phyloP scores from a whole-genome alignment of 2,797 vertebrate genomes.

The Xiphophorus birchmanni region DNA sequence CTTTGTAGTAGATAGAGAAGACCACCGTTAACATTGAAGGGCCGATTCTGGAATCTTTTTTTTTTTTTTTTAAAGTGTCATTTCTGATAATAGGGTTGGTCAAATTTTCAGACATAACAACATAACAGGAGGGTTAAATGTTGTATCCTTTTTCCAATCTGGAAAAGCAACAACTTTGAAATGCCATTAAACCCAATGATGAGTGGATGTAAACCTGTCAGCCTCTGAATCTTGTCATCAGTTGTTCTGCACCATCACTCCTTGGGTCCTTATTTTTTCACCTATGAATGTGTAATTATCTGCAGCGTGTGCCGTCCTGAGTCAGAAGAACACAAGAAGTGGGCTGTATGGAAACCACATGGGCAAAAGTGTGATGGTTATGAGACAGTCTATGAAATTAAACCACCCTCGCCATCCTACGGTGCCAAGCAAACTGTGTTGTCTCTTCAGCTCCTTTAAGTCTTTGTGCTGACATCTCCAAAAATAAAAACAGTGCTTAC shows the following conservation, averaged over 20 bases:
- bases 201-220: neutral
- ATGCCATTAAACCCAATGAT: neutral
- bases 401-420: neutral
- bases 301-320: neutral
- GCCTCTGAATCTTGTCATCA: neutral
- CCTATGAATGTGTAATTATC: neutral
- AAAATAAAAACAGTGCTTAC: neutral
- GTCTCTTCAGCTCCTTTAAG: neutral
- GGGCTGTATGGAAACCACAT: neutral
- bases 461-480: conserved; percentile 10
- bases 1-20: neutral
- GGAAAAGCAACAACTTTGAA: neutral
- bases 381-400: neutral
- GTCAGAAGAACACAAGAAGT: neutral
- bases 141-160: neutral
- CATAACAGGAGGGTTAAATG: too few species aligned
- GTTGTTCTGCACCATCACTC: neutral
- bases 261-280: neutral
- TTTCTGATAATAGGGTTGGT: neutral
- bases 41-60: neutral
- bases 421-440: neutral
- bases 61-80: too few species aligned
- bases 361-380: neutral
- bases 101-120: neutral
- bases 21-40: neutral